These are phyloP conservation scores for Drosophila parabipectinata DNA, from an alignment of 1,140 invertebrate species.

Conservation along the genomic window DNA sequence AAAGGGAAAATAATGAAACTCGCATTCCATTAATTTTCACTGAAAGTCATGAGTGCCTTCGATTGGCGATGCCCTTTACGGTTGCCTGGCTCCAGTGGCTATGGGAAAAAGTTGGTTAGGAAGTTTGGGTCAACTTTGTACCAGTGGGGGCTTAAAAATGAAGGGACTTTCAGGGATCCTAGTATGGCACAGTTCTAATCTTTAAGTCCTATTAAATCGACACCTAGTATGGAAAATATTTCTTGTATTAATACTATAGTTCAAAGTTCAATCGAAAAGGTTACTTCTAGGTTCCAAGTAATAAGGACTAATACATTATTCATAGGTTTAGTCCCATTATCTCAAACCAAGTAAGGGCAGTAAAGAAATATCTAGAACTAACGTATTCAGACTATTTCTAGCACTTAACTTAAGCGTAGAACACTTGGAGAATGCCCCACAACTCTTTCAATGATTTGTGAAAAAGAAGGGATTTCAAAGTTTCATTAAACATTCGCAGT, in stretches of 20 bases:
- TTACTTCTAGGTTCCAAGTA: background rate
- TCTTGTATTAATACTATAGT: background rate
- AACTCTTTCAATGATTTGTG: background rate
- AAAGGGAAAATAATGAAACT: conserved; percentile 31
- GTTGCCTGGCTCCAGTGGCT: conserved; percentile 1
- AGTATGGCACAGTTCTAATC: too few species aligned
- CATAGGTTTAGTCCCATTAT: background rate
- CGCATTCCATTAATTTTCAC: conserved; percentile 56
- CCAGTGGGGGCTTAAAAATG: too few species aligned
- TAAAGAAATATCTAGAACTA: background rate
- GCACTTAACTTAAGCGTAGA: background rate
- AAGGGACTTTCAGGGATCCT: too few species aligned
- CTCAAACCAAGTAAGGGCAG: background rate
- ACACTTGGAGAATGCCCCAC: background rate
- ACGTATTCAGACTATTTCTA: background rate
- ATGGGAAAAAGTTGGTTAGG: background rate
- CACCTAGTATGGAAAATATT: background rate
- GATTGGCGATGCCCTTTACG: conserved; percentile 30
- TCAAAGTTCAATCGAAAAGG: background rate
- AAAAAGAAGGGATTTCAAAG: conserved; percentile 10
- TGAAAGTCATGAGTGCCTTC: conserved; percentile 51
- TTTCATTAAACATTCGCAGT: conserved; percentile 21
- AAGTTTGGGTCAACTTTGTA: background rate
- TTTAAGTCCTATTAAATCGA: too few species aligned
- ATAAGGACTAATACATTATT: background rate